Evolutionary conservation across 2,113 vertebrate species (phyloP), one percentile per base, ranked within the genome.

Genomic region (Arizona elegans): DNA sequence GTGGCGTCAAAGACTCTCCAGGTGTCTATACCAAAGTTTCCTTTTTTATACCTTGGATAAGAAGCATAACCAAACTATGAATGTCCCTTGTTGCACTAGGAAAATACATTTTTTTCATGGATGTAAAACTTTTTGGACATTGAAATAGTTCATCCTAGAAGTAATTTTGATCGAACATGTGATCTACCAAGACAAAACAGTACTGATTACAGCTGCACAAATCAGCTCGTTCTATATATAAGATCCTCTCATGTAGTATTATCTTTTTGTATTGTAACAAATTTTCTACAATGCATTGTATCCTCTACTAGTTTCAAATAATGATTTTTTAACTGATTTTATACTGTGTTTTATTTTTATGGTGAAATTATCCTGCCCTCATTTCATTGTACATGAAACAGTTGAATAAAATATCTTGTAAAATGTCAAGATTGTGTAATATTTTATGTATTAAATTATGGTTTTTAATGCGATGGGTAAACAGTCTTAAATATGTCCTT

Each of bases 1-100:
- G 99, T 89, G 97, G 99, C 52, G 97, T 98, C 29, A 98, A 98
- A 90, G 98, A 98, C 90, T 98, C 99, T 5, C 99, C 99, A 0
- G 99, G 99, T 1, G 99, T 99, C 95, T 99, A 99, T 95, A 99
- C 99, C 53, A 99, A 99, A 98, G 99, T 99, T 12, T 99, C 99
- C 0, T 97, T 98, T 93, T 99, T 99, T 91, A 96, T 98, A 94
- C 97, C 98, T 89, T 99, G 99, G 99, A 99, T 99, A 97, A 98
- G 96, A 93, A 99, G 98, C 87, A 96, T 99, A 94, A 98, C 98
- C 90, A 98, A 98, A 93, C 95, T 98, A 91, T 98, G 97, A 97
- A 54, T 0, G 50, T 86, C 65, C 0, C 0, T 19, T 89, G 17
- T n/a, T 94, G 53, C 19, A 87, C 1, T 12, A 55, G 92, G 88